Base-by-base conservation (phyloP, 2,113 vertebrate genomes). In the Daubentonia madagascariensis region DNA sequence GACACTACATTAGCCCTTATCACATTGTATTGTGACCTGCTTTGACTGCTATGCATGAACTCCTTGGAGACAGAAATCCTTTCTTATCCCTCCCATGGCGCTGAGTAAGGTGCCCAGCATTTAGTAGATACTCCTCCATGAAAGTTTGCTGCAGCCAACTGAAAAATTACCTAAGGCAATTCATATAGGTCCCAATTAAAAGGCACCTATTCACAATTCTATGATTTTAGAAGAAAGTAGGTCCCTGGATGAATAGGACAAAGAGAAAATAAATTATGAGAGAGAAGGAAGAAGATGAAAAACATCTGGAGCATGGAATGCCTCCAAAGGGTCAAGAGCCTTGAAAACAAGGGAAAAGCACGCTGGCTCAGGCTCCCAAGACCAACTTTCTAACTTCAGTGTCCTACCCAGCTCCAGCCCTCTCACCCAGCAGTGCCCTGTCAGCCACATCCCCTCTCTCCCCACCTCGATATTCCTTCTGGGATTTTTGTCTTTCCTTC, bases 321-420 rank as follows among this genome's bases (percentile, higher is more conserved):
- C 10, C 25, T 88, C 23, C 52, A 83, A 63, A 89, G 8, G 3
- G 20, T 11, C 23, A 6, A 73, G 63, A 6, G 11, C 28, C 10
- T 93, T 20, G 40, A 76, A 80, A 89, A 68, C 20, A 32, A 88
- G 30, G 25, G 18, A 57, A 40, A 40, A 32, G 11, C 8, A 0
- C 6, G 5, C 32, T 35, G 9, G 18, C 2, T 50, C 40, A 18
- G 61, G 1, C 37, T 78, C 20, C 18, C 54, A 50, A 79, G 18
- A n/a, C 5, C 54, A 23, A 2, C 4, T 43, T 9, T 25, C 1
- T 68, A 25, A 63, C 0, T 4, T 78, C 30, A 12, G 8, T 1
- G 11, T 67, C 37, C 28, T 65, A 3, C 22, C 4, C 30, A n/a
- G 5, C 30, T 22, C 80, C n/a, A n/a, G 18, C 6, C 8, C 23